These are phyloP conservation scores for Epistrophella euchroma DNA, from an alignment of 2,888 invertebrate genomes.

Conservation along the genomic window DNA sequence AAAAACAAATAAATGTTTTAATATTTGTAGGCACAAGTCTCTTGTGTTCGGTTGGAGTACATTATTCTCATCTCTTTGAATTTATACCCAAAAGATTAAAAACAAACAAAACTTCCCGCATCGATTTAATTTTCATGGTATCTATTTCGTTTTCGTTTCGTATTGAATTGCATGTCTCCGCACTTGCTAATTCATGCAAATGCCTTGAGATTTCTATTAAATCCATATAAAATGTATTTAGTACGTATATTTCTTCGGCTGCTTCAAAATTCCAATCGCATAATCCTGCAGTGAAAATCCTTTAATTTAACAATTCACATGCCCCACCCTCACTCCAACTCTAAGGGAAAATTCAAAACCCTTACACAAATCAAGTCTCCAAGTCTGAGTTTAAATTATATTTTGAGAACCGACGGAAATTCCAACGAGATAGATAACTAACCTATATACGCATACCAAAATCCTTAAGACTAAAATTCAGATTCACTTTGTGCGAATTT, in stretches of 20 bases:
- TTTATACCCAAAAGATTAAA: background rate
- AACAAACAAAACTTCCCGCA: background rate
- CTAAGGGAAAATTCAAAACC: constrained; percentile 18
- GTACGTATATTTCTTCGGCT: background rate
- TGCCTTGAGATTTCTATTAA: constrained; percentile 38
- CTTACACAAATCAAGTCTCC: constrained; percentile 55
- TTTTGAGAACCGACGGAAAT: constrained; percentile 1
- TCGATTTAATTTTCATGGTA: constrained; percentile 4
- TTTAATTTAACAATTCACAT: constrained; percentile 39
- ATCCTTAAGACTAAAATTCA: constrained; percentile 9
- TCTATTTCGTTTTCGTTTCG: constrained; percentile 23
- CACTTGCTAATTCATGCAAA: constrained; percentile 65
- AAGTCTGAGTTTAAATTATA: constrained; percentile 8
- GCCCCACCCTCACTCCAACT: background rate
- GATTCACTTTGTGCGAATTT: background rate
- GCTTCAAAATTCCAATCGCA: constrained; percentile 66
- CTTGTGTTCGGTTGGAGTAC: too few species aligned
- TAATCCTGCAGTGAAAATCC: constrained; percentile 59
- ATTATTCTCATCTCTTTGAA: background rate
- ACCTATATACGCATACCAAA: background rate
- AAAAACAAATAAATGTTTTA: too few species aligned
- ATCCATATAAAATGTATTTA: background rate
- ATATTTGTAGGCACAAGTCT: too few species aligned
- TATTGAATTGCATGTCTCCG: constrained; percentile 55
- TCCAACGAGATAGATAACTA: background rate